A percentile compares a stretch with the other conserved stretches of the same genome.
phyloP scores from a whole-genome alignment of 1,140 invertebrate genomes.

The Ostrea denselamellosa region DNA sequence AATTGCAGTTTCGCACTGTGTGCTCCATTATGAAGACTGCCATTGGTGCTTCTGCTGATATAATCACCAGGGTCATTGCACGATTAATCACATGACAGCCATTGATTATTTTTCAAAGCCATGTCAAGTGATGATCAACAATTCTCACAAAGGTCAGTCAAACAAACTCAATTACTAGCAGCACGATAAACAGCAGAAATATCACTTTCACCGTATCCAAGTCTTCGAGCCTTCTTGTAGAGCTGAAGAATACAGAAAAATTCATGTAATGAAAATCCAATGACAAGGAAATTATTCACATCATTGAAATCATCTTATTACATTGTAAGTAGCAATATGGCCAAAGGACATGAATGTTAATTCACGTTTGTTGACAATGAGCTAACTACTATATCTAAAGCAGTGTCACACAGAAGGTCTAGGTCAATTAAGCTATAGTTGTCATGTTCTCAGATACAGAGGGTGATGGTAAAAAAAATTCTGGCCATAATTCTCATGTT shows the following conservation, averaged over 20 bases:
- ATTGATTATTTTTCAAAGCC: neutral
- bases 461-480: too few species aligned
- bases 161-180: slow-evolving; percentile 53
- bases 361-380: too few species aligned
- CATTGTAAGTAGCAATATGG: too few species aligned
- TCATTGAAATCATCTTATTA: too few species aligned
- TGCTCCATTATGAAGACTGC: neutral
- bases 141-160: neutral
- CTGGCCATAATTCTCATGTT: too few species aligned
- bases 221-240: slow-evolving; percentile 95
- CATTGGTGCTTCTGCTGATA: neutral
- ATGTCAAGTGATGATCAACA: neutral
- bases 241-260: slow-evolving; percentile 79
- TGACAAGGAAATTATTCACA: too few species aligned
- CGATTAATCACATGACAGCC: neutral
- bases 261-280: neutral
- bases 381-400: too few species aligned
- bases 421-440: too few species aligned
- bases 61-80: slow-evolving; percentile 29
- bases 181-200: slow-evolving; percentile 91
- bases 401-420: too few species aligned
- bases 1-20: neutral
- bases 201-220: slow-evolving; percentile 95
- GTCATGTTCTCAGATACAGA: too few species aligned
- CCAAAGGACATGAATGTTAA: too few species aligned